Conservation (phyloP, 2,113 vertebrate species). For the Clarias batrachus region DNA sequence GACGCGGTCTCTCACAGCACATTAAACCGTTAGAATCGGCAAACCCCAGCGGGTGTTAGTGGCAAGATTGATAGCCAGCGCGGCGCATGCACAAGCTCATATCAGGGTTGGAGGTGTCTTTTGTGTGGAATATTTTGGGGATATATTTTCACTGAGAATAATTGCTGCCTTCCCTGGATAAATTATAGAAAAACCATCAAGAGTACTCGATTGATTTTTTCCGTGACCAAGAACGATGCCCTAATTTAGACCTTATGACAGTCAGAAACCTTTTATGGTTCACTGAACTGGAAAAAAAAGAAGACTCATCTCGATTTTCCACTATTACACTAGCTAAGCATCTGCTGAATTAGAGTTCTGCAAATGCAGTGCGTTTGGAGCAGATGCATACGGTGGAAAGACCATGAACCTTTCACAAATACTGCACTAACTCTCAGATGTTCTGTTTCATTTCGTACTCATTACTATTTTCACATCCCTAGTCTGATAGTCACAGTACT, state of each 20-base stretch:
- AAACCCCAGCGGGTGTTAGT: not conserved
- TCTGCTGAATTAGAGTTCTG: not conserved
- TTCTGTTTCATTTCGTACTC: not conserved
- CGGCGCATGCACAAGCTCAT: not conserved
- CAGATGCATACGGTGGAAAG: not conserved
- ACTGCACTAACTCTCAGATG: not conserved
- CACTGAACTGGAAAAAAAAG: slow-evolving; percentile 5
- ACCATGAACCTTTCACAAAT: not conserved
- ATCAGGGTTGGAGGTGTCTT: not conserved
- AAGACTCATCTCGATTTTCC: not conserved
- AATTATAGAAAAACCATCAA: not conserved
- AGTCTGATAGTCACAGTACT: not conserved
- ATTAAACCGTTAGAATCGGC: not conserved
- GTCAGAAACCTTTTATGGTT: not conserved
- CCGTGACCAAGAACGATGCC: not conserved
- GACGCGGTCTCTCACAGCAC: not conserved
- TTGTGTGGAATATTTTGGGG: not conserved
- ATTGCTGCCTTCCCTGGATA: not conserved
- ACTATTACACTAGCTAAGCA: not conserved
- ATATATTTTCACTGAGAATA: not conserved
- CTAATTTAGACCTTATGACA: not conserved
- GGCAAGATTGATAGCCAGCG: not conserved
- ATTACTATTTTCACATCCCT: not conserved
- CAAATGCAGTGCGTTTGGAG: not conserved
- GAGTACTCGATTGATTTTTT: not conserved